phyloP scores from a whole-genome alignment of 2,797 vertebrate species.

The Buphagus erythrorhynchus region DNA sequence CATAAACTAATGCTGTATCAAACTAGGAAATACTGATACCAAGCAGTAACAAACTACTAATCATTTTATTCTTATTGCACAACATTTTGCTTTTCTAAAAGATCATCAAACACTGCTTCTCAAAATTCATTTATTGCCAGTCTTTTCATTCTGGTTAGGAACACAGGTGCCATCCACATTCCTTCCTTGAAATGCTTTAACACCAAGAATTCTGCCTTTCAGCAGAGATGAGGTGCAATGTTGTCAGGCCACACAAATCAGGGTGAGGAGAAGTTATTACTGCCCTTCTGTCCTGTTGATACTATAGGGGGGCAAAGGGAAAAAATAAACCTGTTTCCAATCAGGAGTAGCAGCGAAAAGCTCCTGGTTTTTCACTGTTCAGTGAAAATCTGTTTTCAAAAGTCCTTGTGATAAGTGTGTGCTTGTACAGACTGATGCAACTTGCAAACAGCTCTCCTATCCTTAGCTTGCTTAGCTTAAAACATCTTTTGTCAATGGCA shows the following conservation, averaged over 20 bases:
- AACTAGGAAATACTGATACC: not conserved
- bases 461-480: not conserved
- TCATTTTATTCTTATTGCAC: not conserved
- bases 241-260: not conserved
- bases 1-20: not conserved
- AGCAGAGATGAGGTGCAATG: not conserved
- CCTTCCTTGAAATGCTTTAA: not conserved
- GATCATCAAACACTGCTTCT: not conserved
- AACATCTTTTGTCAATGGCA: not conserved
- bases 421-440: not conserved
- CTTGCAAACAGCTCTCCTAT: not conserved
- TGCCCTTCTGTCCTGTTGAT: not conserved
- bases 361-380: not conserved
- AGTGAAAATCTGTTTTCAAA: not conserved
- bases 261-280: not conserved
- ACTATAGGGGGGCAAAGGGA: not conserved
- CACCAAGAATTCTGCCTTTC: not conserved
- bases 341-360: not conserved
- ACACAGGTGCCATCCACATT: not conserved
- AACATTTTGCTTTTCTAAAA: not conserved
- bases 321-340: not conserved
- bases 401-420: not conserved
- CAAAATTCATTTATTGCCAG: not conserved
- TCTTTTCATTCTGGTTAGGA: not conserved
- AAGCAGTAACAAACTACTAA: not conserved